These are phyloP conservation scores for Axis porcinus DNA, from an alignment of 2,113 vertebrate species.

Conservation along the genomic window DNA sequence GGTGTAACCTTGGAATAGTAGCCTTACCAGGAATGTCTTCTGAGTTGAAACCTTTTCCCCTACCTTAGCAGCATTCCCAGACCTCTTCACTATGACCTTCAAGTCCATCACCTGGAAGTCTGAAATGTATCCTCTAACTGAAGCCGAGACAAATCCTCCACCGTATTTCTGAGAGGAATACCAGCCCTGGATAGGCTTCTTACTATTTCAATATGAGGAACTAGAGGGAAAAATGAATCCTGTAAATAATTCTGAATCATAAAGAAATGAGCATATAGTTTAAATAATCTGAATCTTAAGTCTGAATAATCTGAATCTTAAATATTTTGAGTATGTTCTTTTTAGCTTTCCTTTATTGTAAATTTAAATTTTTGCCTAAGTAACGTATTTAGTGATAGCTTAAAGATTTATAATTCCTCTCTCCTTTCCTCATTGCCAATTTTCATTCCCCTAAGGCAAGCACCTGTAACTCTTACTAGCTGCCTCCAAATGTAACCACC, in stretches of 20 bases:
- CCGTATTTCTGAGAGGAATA: neutral
- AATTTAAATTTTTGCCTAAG: slow-evolving; percentile 8
- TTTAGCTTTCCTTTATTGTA: neutral
- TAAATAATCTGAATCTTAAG: neutral
- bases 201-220: neutral
- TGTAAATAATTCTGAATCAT: neutral
- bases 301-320: neutral
- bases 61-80: neutral
- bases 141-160: neutral
- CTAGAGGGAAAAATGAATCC: neutral
- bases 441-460: neutral
- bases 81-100: neutral
- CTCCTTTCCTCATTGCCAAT: neutral
- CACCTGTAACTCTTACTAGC: neutral
- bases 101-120: neutral
- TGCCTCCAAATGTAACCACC: neutral
- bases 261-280: neutral
- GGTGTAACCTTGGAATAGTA: neutral
- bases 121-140: neutral
- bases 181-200: neutral
- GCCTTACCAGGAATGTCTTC: neutral
- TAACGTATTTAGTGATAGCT: slow-evolving; percentile 20
- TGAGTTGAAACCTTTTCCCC: neutral
- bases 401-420: neutral
- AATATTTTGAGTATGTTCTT: neutral